Evolutionary conservation across 2,888 invertebrate genomes (phyloP).

Genomic region (Oscheius sp.): DNA sequence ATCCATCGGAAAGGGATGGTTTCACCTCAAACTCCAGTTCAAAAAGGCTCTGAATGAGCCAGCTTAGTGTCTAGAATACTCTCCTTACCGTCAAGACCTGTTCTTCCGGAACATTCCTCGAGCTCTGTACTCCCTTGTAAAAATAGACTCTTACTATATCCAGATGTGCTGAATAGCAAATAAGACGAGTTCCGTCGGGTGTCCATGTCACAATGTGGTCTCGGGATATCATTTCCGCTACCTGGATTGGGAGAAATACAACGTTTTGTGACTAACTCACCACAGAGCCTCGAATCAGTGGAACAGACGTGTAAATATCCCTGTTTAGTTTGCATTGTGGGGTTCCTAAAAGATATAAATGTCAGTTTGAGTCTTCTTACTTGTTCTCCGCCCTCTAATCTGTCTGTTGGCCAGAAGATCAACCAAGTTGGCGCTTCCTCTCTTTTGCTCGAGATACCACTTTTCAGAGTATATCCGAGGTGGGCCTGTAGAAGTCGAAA

Average conservation of each 20-base stretch:
- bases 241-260: background rate
- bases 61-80: too few species aligned
- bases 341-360: slow-evolving; percentile 8
- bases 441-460: background rate
- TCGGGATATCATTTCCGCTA: slow-evolving; percentile 17
- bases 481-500: background rate
- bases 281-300: slow-evolving; percentile 4
- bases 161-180: slow-evolving; percentile 5
- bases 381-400: slow-evolving; percentile 4
- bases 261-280: background rate
- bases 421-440: slow-evolving; percentile 6
- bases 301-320: slow-evolving; percentile 22
- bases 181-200: slow-evolving; percentile 32
- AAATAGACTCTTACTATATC: slow-evolving; percentile 22
- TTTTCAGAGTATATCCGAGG: background rate
- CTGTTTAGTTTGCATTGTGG: slow-evolving; percentile 4
- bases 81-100: background rate
- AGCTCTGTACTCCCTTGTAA: slow-evolving; percentile 23
- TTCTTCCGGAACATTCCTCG: background rate
- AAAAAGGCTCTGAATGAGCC: slow-evolving; percentile 1
- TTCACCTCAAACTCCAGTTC: slow-evolving; percentile 19
- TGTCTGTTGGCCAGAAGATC: slow-evolving; percentile 13
- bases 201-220: slow-evolving; percentile 32
- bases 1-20: slow-evolving; percentile 1
- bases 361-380: background rate